Conservation (phyloP, 2,888 invertebrate species). For the Nemoura dubitans region DNA sequence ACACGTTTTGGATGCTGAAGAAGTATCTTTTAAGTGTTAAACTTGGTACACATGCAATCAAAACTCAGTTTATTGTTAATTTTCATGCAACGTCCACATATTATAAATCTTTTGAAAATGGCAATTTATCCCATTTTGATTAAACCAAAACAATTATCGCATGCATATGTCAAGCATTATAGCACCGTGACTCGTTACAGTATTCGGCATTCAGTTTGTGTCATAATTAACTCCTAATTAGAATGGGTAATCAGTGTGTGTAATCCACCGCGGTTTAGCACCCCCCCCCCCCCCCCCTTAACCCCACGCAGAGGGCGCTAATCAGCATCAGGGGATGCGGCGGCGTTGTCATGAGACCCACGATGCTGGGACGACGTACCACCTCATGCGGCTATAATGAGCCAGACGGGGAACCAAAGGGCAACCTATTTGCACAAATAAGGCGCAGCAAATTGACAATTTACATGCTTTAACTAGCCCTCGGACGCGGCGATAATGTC, state of each 20-base stretch:
- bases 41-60: too few species aligned
- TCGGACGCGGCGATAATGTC: background rate
- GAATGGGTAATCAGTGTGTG: constrained; percentile 45
- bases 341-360: background rate
- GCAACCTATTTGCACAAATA: background rate
- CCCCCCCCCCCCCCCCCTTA: too few species aligned
- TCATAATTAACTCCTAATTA: constrained; percentile 41
- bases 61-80: too few species aligned
- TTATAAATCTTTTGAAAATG: too few species aligned
- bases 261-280: constrained; percentile 43
- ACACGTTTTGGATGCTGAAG: too few species aligned
- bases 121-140: too few species aligned
- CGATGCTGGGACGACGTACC: background rate
- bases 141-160: too few species aligned
- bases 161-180: too few species aligned
- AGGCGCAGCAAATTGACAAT: background rate
- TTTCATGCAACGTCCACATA: too few species aligned
- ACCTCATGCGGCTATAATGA: background rate
- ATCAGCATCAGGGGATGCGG: background rate
- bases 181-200: too few species aligned
- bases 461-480: background rate
- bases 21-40: too few species aligned
- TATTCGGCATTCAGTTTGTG: too few species aligned
- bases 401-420: background rate
- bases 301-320: background rate